Evolutionary conservation across 2,888 invertebrate species (phyloP), one percentile per base, ranked within the genome.

Genomic region (Crepidodera aurea): DNA sequence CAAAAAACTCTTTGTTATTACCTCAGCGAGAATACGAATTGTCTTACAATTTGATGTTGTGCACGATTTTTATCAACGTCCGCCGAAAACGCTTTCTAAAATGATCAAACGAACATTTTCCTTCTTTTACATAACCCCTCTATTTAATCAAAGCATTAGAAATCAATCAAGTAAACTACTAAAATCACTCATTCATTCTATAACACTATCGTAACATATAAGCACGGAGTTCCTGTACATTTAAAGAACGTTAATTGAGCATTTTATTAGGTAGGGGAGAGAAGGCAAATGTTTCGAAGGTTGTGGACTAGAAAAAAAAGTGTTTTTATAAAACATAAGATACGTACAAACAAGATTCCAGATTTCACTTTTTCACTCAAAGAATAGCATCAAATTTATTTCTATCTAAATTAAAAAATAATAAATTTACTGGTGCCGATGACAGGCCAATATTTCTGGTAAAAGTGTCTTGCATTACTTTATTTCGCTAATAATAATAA

Each of bases 61-160:
- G 34, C 46, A 46, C 56, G 56, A 42, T 55, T 55, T 55, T 55
- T 55, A 27, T 55, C 19, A 16, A 44, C 54, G 42, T 58, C 58
- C 50, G 58, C 40, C 19, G 16, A 42, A 39, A 51, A 51, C 42
- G 32, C 61, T 62, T 56, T 62, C 61, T 60, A 62, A 56, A 53
- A 59, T 37, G 25, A 51, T 51, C 44, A 18, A 44, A 59, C 19
- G 25, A 59, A 44, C 34, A 37, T 44, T 51, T 44, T 13, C 51
- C 29, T 46, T 56, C 32, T 25, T 59, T 46, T 51, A 59, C 59
- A 44, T 59, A 44, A 59, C 13, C 29, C 51, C 42, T 42, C 44
- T 25, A 40, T 34, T n/a, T n/a, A 51, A 59, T 59, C 58, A 53
- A 46, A 46, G 34, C 60, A 29, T 60, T 53, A 48, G 53, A 60